phyloP scores from a whole-genome alignment of 2,888 invertebrate species.

The Coenonympha arcania region DNA sequence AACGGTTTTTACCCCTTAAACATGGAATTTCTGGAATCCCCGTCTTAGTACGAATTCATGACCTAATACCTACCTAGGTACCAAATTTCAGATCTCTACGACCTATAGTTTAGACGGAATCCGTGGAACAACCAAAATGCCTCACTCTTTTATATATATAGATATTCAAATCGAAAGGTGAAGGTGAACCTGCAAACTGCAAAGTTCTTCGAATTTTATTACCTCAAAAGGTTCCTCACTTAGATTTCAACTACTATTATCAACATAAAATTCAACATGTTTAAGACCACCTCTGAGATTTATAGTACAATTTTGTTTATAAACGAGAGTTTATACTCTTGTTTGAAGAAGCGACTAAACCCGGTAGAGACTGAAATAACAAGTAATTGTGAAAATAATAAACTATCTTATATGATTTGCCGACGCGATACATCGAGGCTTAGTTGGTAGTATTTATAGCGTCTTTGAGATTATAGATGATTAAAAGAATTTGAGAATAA shows the following conservation, averaged over 20 bases:
- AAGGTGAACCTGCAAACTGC: too few relatives aligned
- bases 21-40: too few relatives aligned
- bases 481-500: neutral
- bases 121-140: too few relatives aligned
- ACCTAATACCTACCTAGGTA: too few relatives aligned
- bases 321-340: slow-evolving; percentile 19
- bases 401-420: slow-evolving; percentile 16
- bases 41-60: too few relatives aligned
- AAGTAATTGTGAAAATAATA: slow-evolving; percentile 20
- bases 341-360: slow-evolving; percentile 13
- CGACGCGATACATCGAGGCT: neutral
- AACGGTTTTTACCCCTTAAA: too few relatives aligned
- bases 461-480: neutral
- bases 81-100: too few relatives aligned
- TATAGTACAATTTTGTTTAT: slow-evolving; percentile 6
- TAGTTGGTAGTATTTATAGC: slow-evolving; percentile 1
- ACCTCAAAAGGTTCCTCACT: neutral
- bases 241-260: slow-evolving; percentile 1
- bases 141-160: too few relatives aligned
- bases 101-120: too few relatives aligned
- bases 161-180: too few relatives aligned
- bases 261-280: slow-evolving; percentile 7
- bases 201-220: neutral
- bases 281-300: slow-evolving; percentile 19
- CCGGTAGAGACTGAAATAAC: slow-evolving; percentile 17